phyloP scores from a whole-genome alignment of 2,113 vertebrate genomes.

The Nicator chloris region DNA sequence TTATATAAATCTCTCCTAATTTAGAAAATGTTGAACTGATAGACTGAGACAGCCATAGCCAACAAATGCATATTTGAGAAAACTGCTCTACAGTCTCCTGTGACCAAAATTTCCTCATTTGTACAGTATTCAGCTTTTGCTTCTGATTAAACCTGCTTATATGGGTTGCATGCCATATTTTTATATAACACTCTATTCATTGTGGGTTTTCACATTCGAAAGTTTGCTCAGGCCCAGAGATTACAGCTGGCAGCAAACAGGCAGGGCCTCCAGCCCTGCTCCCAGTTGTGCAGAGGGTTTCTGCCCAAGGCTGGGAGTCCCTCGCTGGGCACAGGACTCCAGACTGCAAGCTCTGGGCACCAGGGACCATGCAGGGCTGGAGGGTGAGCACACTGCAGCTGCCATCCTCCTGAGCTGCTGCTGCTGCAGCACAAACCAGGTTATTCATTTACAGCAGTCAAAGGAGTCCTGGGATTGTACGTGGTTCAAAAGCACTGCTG shows the following conservation, averaged over 20 bases:
- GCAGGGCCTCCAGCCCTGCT: not conserved
- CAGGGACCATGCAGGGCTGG: fast-evolving
- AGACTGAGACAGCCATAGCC: not conserved
- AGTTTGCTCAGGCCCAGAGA: not conserved
- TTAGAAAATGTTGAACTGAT: not conserved
- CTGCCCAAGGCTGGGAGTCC: not conserved
- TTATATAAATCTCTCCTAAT: not conserved
- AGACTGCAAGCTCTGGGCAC: not conserved
- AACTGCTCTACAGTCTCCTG: not conserved
- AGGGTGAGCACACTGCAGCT: not conserved
- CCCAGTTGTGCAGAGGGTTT: fast-evolving
- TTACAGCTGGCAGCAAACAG: not conserved
- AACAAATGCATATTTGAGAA: not conserved
- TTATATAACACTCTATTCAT: not conserved
- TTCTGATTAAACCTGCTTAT: not conserved
- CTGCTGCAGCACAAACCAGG: not conserved
- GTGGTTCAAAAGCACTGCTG: not conserved
- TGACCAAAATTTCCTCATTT: not conserved
- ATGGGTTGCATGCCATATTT: not conserved
- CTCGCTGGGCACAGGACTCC: fast-evolving
- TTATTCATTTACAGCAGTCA: not conserved
- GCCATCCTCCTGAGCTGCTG: not conserved
- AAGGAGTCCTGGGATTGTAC: not conserved
- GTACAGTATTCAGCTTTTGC: not conserved
- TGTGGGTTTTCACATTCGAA: not conserved